phyloP scores from a whole-genome alignment of 2,113 vertebrate genomes.

The Pteronura brasiliensis region DNA sequence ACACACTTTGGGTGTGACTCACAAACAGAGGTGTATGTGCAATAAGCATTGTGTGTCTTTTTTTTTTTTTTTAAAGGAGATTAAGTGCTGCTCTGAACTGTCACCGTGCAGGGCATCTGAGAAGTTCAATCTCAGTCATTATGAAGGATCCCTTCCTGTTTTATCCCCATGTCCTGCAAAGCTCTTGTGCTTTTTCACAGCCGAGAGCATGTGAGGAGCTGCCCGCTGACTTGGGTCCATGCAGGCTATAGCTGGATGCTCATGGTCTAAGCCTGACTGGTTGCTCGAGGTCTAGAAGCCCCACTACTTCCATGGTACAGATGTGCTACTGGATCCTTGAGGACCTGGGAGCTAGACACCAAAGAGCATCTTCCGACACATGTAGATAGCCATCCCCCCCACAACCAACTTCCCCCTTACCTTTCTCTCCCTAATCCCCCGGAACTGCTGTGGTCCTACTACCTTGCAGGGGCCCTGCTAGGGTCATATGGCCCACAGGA shows the following conservation, averaged over 20 bases:
- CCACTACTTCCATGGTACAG: neutral
- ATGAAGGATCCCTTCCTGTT: neutral
- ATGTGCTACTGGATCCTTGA: neutral
- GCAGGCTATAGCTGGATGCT: neutral
- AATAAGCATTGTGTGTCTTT: neutral
- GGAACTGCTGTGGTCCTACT: neutral
- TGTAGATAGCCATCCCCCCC: neutral
- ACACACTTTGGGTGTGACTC: conserved; percentile 18
- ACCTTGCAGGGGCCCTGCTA: neutral
- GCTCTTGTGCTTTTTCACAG: neutral
- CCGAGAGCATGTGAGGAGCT: neutral
- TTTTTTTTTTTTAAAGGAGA: neutral
- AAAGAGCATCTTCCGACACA: neutral
- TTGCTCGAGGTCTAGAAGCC: neutral
- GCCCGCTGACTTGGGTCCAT: neutral
- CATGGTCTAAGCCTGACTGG: neutral
- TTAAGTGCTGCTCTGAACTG: neutral
- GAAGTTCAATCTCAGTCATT: neutral
- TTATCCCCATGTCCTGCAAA: neutral
- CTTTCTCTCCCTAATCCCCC: rapidly evolving
- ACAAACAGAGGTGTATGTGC: neutral
- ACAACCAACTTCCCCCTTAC: no score
- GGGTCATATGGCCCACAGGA: neutral
- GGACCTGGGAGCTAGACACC: neutral
- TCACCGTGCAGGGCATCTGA: neutral